These are phyloP conservation scores for Caloenas nicobarica DNA, from an alignment of 2,113 vertebrate species.

Conservation along the genomic window DNA sequence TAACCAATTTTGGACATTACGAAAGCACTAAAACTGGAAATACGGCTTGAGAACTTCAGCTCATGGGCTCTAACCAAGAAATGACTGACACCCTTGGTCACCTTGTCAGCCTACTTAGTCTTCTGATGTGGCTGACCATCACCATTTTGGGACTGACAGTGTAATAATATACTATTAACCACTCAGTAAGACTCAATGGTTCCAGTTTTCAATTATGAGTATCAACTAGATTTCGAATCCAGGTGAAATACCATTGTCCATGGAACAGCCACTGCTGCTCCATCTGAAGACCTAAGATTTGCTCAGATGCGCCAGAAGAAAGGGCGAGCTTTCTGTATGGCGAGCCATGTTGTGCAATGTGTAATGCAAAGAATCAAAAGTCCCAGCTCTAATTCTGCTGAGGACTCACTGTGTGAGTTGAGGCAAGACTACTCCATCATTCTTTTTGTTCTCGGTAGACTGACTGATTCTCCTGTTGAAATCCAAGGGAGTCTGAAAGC, in stretches of 20 bases:
- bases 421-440: not conserved
- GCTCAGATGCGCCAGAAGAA: not conserved
- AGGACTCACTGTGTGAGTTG: not conserved
- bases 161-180: not conserved
- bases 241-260: not conserved
- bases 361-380: not conserved
- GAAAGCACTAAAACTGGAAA: not conserved
- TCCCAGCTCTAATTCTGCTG: not conserved
- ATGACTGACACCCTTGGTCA: not conserved
- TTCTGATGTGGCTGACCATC: not conserved
- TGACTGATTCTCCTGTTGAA: not conserved
- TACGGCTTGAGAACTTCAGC: not conserved
- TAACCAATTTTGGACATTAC: not conserved
- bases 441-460: not conserved
- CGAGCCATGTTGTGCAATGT: fast-evolving
- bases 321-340: not conserved
- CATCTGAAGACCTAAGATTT: not conserved
- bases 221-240: not conserved
- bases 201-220: not conserved
- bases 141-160: not conserved
- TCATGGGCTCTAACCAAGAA: not conserved
- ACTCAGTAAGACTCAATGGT: not conserved
- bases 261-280: not conserved
- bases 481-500: constrained; percentile 57
- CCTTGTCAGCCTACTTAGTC: not conserved